phyloP scores from a whole-genome alignment of 2,888 invertebrate species.

The Invenusta paracnida region DNA sequence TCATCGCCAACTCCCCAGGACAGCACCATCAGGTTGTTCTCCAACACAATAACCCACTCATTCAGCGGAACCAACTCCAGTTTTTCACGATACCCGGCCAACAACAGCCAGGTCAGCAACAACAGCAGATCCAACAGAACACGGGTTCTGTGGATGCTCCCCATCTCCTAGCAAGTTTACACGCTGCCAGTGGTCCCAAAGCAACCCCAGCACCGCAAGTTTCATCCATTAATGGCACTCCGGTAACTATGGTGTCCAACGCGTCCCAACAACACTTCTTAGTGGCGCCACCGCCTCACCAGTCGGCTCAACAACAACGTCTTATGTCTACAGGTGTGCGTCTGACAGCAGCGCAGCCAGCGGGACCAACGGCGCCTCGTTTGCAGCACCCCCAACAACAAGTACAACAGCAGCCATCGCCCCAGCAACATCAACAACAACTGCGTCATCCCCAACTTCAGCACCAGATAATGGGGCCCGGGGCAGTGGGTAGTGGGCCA shows the following conservation, averaged over 20 bases:
- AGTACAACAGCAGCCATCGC: no score
- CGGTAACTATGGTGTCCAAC: no score
- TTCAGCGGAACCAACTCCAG: not conserved
- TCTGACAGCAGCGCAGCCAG: not conserved
- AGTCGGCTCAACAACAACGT: not conserved
- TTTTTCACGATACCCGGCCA: not conserved
- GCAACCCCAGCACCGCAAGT: not conserved
- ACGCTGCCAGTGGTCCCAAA: not conserved
- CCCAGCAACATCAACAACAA: no score
- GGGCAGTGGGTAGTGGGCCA: no score
- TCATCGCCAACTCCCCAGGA: not conserved
- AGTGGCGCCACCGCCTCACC: not conserved
- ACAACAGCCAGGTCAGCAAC: not conserved
- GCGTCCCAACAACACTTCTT: no score
- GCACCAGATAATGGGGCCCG: slow-evolving; percentile 10
- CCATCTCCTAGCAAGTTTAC: not conserved
- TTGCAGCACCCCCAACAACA: not conserved
- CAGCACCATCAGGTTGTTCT: not conserved
- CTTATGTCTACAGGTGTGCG: not conserved
- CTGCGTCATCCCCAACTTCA: not conserved
- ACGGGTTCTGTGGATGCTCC: not conserved
- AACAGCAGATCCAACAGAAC: no score
- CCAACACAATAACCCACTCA: not conserved
- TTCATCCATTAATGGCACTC: no score
- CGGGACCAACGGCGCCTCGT: not conserved